These are phyloP conservation scores for Beroe forskalii DNA, from an alignment of 37 sponge, comb jelly and placozoan genomes.

Conservation along the genomic window DNA sequence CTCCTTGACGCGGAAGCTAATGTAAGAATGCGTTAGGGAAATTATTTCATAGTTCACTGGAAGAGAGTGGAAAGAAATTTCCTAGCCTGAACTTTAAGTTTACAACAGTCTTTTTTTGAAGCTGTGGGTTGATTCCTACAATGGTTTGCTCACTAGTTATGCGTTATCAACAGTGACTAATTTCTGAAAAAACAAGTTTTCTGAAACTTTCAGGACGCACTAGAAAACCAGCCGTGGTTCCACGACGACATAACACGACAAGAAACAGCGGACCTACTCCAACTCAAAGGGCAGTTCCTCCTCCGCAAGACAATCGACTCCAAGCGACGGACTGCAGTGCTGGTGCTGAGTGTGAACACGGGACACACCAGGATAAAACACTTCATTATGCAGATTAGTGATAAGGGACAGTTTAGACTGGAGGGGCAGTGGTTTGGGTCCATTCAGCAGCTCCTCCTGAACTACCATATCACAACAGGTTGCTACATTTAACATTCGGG, in stretches of 20 bases:
- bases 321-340: conserved; percentile 12
- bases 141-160: no score
- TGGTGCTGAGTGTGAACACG: conserved; percentile 35
- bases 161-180: no score
- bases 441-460: conserved; percentile 18
- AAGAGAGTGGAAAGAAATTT: no score
- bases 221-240: conserved; percentile 55
- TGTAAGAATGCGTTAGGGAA: neutral
- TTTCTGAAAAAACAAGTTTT: no score
- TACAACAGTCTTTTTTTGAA: no score
- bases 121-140: no score
- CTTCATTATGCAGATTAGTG: conserved; percentile 48
- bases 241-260: conserved; percentile 19
- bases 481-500: no score
- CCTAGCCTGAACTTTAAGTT: no score
- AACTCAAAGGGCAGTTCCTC: conserved; percentile 2
- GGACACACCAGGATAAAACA: neutral
- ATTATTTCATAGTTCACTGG: no score
- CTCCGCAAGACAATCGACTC: conserved; percentile 15
- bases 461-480: conserved; percentile 30
- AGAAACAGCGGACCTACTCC: conserved; percentile 45
- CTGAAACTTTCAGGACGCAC: neutral
- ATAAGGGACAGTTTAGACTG: conserved; percentile 37
- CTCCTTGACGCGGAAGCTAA: conserved; percentile 8
- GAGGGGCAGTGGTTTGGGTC: neutral